These are phyloP conservation scores for Progne subis DNA, from an alignment of 2,113 vertebrate genomes.

Conservation along the genomic window DNA sequence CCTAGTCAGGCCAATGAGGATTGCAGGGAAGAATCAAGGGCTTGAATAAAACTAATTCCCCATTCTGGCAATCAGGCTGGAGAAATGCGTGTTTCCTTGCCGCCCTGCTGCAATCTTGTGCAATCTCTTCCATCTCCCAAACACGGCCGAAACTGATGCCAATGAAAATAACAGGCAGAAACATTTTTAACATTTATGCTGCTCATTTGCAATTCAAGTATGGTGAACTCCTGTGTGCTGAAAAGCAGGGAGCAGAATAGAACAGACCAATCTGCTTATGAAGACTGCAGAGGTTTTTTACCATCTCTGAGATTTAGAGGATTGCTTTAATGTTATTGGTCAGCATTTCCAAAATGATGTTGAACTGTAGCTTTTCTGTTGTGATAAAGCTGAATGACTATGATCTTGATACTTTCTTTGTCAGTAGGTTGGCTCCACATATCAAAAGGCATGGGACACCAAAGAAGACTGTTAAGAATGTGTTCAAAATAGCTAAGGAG, in stretches of 20 bases:
- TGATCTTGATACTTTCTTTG: background rate
- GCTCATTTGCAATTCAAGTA: background rate
- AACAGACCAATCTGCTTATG: background rate
- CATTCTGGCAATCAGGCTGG: background rate
- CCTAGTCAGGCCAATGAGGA: background rate
- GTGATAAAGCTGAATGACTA: background rate
- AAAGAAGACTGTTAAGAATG: background rate
- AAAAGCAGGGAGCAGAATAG: background rate
- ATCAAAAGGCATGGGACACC: background rate
- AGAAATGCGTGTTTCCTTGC: background rate
- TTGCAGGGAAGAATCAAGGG: background rate
- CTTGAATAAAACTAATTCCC: background rate
- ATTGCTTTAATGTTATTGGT: background rate
- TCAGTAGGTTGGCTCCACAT: background rate
- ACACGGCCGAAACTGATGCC: background rate
- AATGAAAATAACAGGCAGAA: background rate
- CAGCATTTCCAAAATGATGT: background rate
- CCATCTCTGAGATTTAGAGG: background rate
- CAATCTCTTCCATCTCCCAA: slow-evolving; percentile 1
- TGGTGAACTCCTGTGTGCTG: background rate
- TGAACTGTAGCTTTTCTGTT: background rate
- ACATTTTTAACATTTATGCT: background rate
- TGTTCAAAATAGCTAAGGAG: background rate
- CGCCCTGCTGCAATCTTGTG: background rate
- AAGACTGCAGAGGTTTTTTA: background rate